These are phyloP conservation scores for Hippocampus guttulatus DNA, from an alignment of 2,113 vertebrate genomes.

Conservation along the genomic window DNA sequence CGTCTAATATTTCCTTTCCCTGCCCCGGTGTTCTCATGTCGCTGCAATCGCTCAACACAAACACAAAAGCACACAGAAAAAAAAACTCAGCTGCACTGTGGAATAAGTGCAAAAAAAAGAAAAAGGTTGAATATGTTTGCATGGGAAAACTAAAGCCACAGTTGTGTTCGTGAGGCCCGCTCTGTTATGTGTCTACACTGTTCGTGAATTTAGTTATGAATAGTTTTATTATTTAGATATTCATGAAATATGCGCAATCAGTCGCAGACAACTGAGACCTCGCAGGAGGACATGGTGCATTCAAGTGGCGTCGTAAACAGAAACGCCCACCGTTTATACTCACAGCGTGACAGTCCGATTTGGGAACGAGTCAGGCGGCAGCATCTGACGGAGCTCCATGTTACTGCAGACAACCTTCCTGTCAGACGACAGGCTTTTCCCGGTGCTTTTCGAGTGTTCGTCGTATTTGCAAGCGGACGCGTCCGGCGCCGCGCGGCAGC, in stretches of 20 bases:
- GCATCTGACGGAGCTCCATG: constrained; percentile 82
- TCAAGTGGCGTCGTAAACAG: neutral
- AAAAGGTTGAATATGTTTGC: neutral
- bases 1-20: constrained; percentile 1
- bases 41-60: neutral
- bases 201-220: neutral
- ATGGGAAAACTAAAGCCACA: neutral
- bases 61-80: neutral
- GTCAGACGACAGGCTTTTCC: constrained; percentile 53
- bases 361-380: constrained; percentile 78
- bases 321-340: constrained; percentile 66
- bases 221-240: neutral
- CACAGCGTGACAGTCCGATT: constrained; percentile 90
- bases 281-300: neutral
- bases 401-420: constrained; percentile 86
- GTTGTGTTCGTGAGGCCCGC: neutral
- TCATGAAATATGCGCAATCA: neutral
- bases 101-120: neutral
- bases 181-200: neutral
- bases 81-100: neutral
- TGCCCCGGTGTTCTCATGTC: neutral
- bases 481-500: constrained; percentile 7
- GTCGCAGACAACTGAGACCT: neutral
- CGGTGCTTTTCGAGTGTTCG: constrained; percentile 56
- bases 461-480: constrained; percentile 67